Percentiles rank a stretch among this genome's conserved stretches.
Evolutionary conservation across 2,888 invertebrate genomes (phyloP).

Genomic region (Cylloceria caligata): DNA sequence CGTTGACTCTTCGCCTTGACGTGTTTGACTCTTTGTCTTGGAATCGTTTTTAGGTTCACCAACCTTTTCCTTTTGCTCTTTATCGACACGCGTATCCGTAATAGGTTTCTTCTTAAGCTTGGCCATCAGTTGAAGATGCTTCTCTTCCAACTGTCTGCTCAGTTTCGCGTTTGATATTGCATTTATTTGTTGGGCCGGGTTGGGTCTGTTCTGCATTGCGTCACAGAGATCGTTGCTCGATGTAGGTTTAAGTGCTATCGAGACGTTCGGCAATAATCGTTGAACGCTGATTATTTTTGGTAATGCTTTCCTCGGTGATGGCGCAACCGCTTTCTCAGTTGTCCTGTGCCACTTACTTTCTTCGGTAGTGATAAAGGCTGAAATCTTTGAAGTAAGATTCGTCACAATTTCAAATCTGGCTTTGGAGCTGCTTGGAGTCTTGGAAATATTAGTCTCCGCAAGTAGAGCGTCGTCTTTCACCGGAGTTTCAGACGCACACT

Average conservation of each 20-base stretch:
- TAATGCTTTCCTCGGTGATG: slow-evolving; percentile 32
- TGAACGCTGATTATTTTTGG: slow-evolving; percentile 71
- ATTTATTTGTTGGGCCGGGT: slow-evolving; percentile 8
- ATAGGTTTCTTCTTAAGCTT: slow-evolving; percentile 71
- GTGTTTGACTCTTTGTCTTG: not conserved
- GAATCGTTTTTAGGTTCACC: too few relatives aligned
- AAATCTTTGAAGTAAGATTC: slow-evolving; percentile 79
- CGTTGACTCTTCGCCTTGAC: not conserved
- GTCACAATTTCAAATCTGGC: slow-evolving; percentile 77
- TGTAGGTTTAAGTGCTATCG: slow-evolving; percentile 50
- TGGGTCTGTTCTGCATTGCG: slow-evolving; percentile 44
- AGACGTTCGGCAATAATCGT: slow-evolving; percentile 62
- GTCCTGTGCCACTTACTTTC: not conserved
- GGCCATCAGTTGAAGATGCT: slow-evolving; percentile 76
- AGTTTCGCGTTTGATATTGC: slow-evolving; percentile 65
- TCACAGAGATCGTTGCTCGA: slow-evolving; percentile 27
- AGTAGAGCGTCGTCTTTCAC: slow-evolving; percentile 78
- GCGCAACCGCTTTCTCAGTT: not conserved
- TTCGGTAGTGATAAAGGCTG: slow-evolving; percentile 74
- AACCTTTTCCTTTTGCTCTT: slow-evolving; percentile 8
- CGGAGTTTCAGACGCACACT: slow-evolving; percentile 77
- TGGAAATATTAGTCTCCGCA: slow-evolving; percentile 79
- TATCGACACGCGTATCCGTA: not conserved
- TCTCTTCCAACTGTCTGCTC: slow-evolving; percentile 76
- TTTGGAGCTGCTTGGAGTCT: slow-evolving; percentile 81